Conservation (phyloP, 2,797 vertebrate genomes). For the Paramormyrops hopkinsi region DNA sequence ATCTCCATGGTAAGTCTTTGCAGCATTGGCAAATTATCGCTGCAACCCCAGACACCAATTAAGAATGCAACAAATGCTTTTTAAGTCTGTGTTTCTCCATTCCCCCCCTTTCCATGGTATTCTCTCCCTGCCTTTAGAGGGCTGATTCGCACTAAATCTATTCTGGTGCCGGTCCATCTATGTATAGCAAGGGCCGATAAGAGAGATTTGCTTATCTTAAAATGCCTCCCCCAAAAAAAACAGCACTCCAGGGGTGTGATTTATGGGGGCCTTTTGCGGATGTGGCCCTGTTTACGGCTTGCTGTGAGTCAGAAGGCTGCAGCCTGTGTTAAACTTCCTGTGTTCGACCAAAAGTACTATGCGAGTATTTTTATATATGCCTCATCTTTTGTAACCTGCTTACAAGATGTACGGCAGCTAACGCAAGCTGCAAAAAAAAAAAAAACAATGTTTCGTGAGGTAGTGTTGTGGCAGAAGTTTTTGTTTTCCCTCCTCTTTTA, state of each 20-base stretch:
- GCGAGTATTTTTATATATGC: constrained; percentile 26
- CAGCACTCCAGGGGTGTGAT: constrained; percentile 43
- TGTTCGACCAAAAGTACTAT: constrained; percentile 22
- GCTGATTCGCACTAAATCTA: constrained; percentile 42
- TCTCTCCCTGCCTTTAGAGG: constrained; percentile 34
- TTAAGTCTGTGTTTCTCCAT: constrained; percentile 56
- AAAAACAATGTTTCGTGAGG: not conserved
- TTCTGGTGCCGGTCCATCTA: constrained; percentile 51
- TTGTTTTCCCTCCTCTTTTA: not conserved
- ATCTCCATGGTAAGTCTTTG: constrained; percentile 66
- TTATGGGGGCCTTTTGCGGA: constrained; percentile 44
- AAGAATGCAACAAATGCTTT: constrained; percentile 71
- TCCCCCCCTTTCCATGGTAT: constrained; percentile 40
- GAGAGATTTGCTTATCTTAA: constrained; percentile 35
- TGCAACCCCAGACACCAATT: constrained; percentile 70
- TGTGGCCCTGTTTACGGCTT: constrained; percentile 43
- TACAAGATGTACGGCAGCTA: not conserved
- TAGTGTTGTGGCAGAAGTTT: not conserved
- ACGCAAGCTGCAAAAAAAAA: not conserved
- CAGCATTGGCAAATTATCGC: constrained; percentile 66
- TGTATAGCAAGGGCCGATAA: constrained; percentile 40
- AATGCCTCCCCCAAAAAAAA: constrained; percentile 38
- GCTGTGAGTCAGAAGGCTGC: constrained; percentile 53
- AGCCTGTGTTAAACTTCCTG: constrained; percentile 53
- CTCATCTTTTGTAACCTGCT: not conserved